A percentile compares a stretch with the other conserved stretches of the same genome.
phyloP scores from a whole-genome alignment of 2,797 vertebrate species.

The Cheracebus regulus region DNA sequence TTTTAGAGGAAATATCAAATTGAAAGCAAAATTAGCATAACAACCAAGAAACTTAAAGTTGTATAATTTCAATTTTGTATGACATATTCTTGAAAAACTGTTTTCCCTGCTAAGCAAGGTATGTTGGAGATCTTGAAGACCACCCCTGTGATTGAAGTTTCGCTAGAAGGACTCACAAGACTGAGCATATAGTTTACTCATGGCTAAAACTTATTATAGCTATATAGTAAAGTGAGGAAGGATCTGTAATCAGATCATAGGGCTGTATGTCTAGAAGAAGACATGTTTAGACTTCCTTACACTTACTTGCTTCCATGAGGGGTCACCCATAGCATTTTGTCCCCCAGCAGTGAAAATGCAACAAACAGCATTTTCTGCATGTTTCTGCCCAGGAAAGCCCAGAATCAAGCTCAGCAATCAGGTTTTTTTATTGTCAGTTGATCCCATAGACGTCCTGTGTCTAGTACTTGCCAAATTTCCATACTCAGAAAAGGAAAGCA shows the following conservation, averaged over 20 bases:
- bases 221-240: neutral
- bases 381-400: neutral
- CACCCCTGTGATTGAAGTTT: neutral
- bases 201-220: neutral
- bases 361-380: no score
- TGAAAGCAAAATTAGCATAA: constrained; percentile 9
- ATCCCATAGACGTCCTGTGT: neutral
- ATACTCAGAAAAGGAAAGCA: neutral
- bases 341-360: neutral
- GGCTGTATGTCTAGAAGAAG: neutral
- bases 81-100: neutral
- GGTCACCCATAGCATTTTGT: neutral
- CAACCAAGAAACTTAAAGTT: neutral
- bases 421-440: neutral
- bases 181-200: neutral
- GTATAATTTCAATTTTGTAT: neutral
- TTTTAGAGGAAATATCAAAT: constrained; percentile 33
- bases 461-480: neutral
- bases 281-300: neutral
- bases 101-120: neutral
- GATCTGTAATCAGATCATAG: neutral
- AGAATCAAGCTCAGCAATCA: neutral
- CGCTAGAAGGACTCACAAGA: neutral
- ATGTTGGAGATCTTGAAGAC: neutral
- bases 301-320: neutral